phyloP scores from a whole-genome alignment of 2,888 invertebrate species.

The Ochlodes sylvanus region DNA sequence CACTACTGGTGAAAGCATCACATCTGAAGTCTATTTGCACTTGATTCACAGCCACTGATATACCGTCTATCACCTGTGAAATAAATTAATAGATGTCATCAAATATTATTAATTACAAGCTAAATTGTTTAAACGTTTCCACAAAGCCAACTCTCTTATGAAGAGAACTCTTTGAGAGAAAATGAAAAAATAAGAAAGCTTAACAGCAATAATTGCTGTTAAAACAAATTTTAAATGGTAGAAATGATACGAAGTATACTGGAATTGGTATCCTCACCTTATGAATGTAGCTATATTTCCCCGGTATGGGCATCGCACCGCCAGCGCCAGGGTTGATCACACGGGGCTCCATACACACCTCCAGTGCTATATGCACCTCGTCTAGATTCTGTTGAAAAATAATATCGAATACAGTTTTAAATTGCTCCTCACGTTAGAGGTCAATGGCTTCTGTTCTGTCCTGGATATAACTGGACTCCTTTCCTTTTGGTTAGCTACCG shows the following conservation, averaged over 20 bases:
- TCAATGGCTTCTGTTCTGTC: too few species aligned
- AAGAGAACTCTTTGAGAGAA: too few species aligned
- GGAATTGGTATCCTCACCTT: slow-evolving; percentile 60
- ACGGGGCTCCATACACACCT: slow-evolving; percentile 95
- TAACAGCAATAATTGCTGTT: too few species aligned
- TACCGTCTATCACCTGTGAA: slow-evolving; percentile 97
- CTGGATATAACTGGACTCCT: too few species aligned
- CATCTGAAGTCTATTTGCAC: slow-evolving; percentile 97
- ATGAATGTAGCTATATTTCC: slow-evolving; percentile 81
- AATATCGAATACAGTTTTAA: background rate
- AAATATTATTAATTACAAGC: too few species aligned
- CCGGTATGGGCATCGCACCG: slow-evolving; percentile 70
- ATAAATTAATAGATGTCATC: background rate
- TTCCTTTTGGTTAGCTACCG: too few species aligned
- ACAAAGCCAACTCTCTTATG: too few species aligned
- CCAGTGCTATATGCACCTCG: slow-evolving; percentile 96
- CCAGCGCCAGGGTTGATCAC: slow-evolving; percentile 65
- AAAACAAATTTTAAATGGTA: too few species aligned
- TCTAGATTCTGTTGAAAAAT: slow-evolving; percentile 90
- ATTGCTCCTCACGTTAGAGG: too few species aligned
- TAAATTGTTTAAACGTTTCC: too few species aligned
- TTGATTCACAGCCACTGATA: slow-evolving; percentile 97
- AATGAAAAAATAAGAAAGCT: background rate
- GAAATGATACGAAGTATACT: too few species aligned
- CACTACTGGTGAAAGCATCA: slow-evolving; percentile 97